Base-by-base conservation (phyloP, 92 coral and sea anemone species). In the Meandrina meandrites region DNA sequence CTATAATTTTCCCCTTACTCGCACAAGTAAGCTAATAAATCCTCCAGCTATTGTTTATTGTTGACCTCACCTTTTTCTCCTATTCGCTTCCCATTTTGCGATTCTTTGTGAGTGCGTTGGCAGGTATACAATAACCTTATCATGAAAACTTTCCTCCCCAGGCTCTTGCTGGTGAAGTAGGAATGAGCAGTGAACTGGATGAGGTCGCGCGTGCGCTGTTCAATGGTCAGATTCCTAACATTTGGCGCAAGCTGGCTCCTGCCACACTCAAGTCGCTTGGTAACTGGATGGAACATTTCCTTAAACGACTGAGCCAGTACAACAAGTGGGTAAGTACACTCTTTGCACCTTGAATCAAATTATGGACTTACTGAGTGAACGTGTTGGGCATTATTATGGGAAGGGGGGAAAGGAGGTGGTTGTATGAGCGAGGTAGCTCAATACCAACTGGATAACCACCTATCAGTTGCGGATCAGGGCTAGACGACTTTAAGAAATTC, bases 241-340 rank as follows among this genome's bases (percentile, higher is more conserved):
- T 96, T 78, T 97, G 99, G 99, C 91, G 99, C 57, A 97, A 97
- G 56, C 89, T 97, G 54, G 99, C 99, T 21, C 99, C 99, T 18
- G 99, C 99, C 0, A 97, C 99, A 11, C 96, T 97, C 74, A 95
- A 97, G 83, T 93, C 99, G 28, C 94, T 97, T 53, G 99, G 97
- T 16, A 97, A 96, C 94, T 97, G 99, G 99, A 97, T 97, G 98
- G 99, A 97, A 42, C 99, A 97, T 81, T 97, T 97, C 90, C 96
- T 92, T 64, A 92, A 95, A 83, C 89, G 99, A 70, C 78, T 95
- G 37, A 94, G 92, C 84, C 99, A 97, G 86, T 97, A 97, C 89
- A 97, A 89, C 88, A 67, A 85, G 82, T 97, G 99, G 99, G 99
- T 97, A 37, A 86, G 98, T 79, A 14, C 57, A 17, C 17, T 9